Evolutionary conservation across 2,888 invertebrate species (phyloP), one percentile per base, ranked within the genome.

Genomic region (Drosophila neotestacea): DNA sequence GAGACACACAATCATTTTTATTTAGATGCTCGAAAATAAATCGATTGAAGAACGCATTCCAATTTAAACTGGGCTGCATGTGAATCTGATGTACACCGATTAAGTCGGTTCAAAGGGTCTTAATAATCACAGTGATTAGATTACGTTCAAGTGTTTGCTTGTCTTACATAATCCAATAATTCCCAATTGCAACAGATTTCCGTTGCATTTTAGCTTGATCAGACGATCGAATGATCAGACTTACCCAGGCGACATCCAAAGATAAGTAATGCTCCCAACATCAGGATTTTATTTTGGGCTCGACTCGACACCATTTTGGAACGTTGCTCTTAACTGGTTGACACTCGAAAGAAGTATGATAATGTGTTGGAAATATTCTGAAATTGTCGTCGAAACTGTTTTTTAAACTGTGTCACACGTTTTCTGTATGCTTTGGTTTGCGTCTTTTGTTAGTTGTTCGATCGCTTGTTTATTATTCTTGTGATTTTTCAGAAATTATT

Each of bases 331-430:
- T 66, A 59, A 77, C 73, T 46, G 59, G 2, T 61, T 42, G 50
- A 74, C 47, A 52, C 59, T 59, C 64, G 61, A 67, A 60, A 38
- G 55, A 56, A 42, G 39, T 71, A 62, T 75, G 70, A 59, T 59
- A 78, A 68, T 66, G 34, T 36, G 44, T 50, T 41, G 46, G 36
- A 36, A 54, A 61, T 60, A 74, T 72, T 64, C 58, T 41, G 32
- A 62, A 39, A 46, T 38, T 51, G 64, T 61, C 30, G 54, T 38
- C n/a, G 2, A 22, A 58, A 44, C 13, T 16, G 55, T 55, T 13
- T 44, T 54, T 11, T 1, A 42, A 84, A 67, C 34, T 79, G 54
- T 84, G 83, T 87, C 88, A 77, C 88, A 80, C 81, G 77, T 66
- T 51, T 66, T 16, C 22, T n/a, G 51, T 55, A 47, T 46, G 56